Evolutionary conservation across 2,797 vertebrate genomes (phyloP).

Genomic region (Tangara arthus): DNA sequence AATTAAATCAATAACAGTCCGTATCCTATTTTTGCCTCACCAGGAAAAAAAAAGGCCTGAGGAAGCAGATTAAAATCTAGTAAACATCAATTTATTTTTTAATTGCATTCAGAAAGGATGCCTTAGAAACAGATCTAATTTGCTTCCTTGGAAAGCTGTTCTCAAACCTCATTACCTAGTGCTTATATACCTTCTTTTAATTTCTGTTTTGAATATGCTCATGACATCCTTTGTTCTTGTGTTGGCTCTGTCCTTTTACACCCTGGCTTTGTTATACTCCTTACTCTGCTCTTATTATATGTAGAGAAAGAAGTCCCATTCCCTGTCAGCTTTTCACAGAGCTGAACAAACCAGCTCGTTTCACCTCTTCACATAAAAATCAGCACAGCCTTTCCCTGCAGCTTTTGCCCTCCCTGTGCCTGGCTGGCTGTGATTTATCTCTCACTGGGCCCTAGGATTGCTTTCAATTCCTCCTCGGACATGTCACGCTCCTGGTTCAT

Average conservation of each 20-base stretch:
- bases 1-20: not conserved
- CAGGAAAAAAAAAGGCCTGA: not conserved
- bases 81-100: conserved; percentile 44
- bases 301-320: not conserved
- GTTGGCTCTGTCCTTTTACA: not conserved
- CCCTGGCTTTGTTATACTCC: not conserved
- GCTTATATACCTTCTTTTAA: conserved; percentile 48
- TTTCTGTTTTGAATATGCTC: conserved; percentile 27
- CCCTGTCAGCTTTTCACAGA: not conserved
- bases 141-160: conserved; percentile 10
- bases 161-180: conserved; percentile 29
- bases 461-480: not conserved
- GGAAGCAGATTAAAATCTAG: conserved; percentile 27
- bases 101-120: conserved; percentile 45
- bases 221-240: not conserved
- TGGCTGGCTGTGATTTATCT: not conserved
- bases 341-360: not conserved
- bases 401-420: not conserved
- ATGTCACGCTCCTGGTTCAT: not conserved
- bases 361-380: not conserved
- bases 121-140: conserved; percentile 48
- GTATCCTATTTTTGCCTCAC: not conserved
- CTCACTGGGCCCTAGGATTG: not conserved
- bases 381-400: not conserved
- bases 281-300: not conserved